phyloP scores from a whole-genome alignment of 1,140 invertebrate species.

The Lucilia cuprina region DNA sequence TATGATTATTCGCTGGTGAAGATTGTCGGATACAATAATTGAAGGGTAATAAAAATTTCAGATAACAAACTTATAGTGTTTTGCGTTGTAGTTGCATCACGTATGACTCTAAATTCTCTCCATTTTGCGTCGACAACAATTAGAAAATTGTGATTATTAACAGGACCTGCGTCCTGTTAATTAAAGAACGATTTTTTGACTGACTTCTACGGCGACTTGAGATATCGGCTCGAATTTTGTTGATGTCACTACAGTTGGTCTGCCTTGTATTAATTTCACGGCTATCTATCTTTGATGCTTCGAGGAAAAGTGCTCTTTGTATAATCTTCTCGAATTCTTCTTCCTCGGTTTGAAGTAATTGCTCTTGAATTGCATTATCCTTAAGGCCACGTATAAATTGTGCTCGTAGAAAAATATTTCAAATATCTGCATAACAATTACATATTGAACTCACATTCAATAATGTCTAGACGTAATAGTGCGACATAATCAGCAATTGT shows the following conservation, averaged over 20 bases:
- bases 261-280: not conserved
- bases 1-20: too few relatives aligned
- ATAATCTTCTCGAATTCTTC: not conserved
- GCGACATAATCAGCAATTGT: slow-evolving; percentile 4
- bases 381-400: slow-evolving; percentile 9
- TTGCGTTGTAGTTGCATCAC: too few relatives aligned
- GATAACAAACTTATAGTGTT: too few relatives aligned
- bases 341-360: not conserved
- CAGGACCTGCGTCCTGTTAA: too few relatives aligned
- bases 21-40: too few relatives aligned
- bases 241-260: not conserved
- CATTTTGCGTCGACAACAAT: too few relatives aligned
- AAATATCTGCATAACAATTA: not conserved
- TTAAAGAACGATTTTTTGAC: not conserved
- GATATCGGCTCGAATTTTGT: not conserved
- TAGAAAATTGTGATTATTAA: too few relatives aligned
- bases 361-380: not conserved
- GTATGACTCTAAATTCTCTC: too few relatives aligned
- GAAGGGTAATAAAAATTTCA: too few relatives aligned
- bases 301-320: not conserved
- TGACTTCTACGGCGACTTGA: not conserved
- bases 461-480: not conserved
- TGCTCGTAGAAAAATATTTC: not conserved
- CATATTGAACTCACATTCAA: not conserved
- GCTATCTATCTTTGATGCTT: slow-evolving; percentile 12